These are phyloP conservation scores for Carollia perspicillata DNA, from an alignment of 2,113 vertebrate genomes.

Conservation along the genomic window DNA sequence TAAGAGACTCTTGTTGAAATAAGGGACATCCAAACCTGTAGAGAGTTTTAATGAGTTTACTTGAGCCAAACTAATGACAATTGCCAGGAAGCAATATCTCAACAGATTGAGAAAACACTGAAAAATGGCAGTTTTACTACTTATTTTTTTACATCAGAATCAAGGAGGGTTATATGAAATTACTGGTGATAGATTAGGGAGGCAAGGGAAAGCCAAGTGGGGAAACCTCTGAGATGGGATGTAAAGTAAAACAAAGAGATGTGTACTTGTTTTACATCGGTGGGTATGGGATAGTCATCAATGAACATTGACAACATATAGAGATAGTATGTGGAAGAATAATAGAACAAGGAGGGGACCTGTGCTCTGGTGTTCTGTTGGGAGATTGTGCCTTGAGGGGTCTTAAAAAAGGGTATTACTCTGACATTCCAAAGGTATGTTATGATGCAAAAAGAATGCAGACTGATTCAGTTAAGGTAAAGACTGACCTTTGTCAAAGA, in stretches of 20 bases:
- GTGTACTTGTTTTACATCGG: neutral
- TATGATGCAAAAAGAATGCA: neutral
- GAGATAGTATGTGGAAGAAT: too few species aligned
- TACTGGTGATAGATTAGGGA: neutral
- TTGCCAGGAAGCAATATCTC: neutral
- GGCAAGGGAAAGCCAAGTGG: neutral
- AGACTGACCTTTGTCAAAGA: neutral
- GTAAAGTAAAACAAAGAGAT: neutral
- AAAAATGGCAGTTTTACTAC: neutral
- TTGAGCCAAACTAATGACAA: neutral
- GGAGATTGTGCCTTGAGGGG: neutral
- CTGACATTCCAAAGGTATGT: neutral
- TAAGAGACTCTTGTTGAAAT: neutral
- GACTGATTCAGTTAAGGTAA: neutral
- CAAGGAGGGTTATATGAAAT: neutral
- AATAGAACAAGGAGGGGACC: neutral
- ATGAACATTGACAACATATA: neutral
- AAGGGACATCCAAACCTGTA: neutral
- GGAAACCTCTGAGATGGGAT: neutral
- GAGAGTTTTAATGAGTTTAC: neutral
- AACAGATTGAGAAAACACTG: neutral
- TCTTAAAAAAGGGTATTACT: neutral
- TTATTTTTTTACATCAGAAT: neutral
- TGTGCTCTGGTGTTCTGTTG: neutral
- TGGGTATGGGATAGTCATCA: too few species aligned